Evolutionary conservation across 2,797 vertebrate genomes (phyloP), one percentile per base, ranked within the genome.

Genomic region (Rachycentron canadum): DNA sequence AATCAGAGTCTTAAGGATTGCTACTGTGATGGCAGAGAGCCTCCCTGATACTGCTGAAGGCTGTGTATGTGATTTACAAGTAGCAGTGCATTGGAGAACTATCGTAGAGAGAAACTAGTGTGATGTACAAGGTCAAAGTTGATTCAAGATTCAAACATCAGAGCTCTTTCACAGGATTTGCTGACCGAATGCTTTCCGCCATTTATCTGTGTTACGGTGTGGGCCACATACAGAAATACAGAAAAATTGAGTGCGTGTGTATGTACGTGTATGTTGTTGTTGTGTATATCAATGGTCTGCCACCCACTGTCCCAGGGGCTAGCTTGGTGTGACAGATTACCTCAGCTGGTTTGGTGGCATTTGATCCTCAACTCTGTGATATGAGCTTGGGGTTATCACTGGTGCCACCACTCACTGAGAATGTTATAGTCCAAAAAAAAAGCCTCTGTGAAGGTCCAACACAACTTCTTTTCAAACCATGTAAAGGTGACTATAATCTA

Each of bases 351-450:
- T 80, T 69, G 69, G 83, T 69, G 64, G 60, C 82, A 79, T 88
- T 88, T 93, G 84, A 92, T 91, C 84, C 69, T 70, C 53, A 63
- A 32, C 82, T 85, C 80, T 89, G 62, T 89, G 88, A 91, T 89
- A 81, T 87, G 78, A 87, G 83, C 78, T 89, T 72, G 75, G 73
- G 70, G 74, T 87, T 91, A 85, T 91, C 71, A 23, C 66, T 73
- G 68, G 56, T 73, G 61, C 66, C 53, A 68, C 55, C 57, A 23
- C 86, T 84, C 84, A 69, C 81, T 82, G 82, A 50, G 85, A 78
- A 79, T 60, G 73, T 69, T 72, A 69, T 50, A 30, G 64, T 36
- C 36, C 66, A 40, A 70, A 16, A 59, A 59, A 32, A 43, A 28
- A 28, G 16, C 55, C 69, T 76, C 76, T 66, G 71, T 73, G 49